Base-by-base conservation (phyloP, 2,888 invertebrate genomes). In the Drosophila peninsularis region DNA sequence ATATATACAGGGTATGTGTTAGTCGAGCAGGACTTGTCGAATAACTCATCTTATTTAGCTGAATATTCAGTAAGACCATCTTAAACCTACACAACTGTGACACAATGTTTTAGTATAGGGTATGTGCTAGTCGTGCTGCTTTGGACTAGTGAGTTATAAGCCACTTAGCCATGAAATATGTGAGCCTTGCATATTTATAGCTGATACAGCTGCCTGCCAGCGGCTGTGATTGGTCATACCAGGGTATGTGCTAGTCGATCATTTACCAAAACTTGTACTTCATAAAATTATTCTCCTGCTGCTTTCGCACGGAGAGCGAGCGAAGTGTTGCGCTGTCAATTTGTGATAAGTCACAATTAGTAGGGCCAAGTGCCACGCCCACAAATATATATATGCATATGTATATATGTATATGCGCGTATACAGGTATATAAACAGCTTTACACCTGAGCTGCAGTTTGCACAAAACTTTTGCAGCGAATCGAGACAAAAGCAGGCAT, bases 281-380 rank as follows among this genome's bases (percentile, higher is more conserved):
- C 0, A 10, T 17, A 3, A 39, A 37, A 27, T 21, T 19, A 47
- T 36, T 34, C 41, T 27, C 34, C 19, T 30, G 24, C 36, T 3
- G 36, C 39, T 21, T 27, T 55, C 49, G 47, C 5, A 17, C 41
- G 42, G 21, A 34, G 55, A 50, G 42, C 52, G 58, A 74, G 47
- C 63, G 55, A 61, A 64, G 37, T 42, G 34, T 24, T 45, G 27
- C 52, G 21, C 42, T 55, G 52, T 68, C 50, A 58, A 60, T 62
- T 62, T 49, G 10, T 41, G 54, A 63, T 68, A 67, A 61, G 57
- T 72, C 61, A 58, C 73, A 77, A 72, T 72, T 64, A 72, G 61
- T 30, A 24, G 24, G 24, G 10, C 24, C 30, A 27, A 47, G 7
- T 42, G 53, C 44, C 75, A 75, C 54, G 37, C 71, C 54, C 37